phyloP scores from a whole-genome alignment of 2,113 vertebrate genomes.

The Dasyprocta punctata region DNA sequence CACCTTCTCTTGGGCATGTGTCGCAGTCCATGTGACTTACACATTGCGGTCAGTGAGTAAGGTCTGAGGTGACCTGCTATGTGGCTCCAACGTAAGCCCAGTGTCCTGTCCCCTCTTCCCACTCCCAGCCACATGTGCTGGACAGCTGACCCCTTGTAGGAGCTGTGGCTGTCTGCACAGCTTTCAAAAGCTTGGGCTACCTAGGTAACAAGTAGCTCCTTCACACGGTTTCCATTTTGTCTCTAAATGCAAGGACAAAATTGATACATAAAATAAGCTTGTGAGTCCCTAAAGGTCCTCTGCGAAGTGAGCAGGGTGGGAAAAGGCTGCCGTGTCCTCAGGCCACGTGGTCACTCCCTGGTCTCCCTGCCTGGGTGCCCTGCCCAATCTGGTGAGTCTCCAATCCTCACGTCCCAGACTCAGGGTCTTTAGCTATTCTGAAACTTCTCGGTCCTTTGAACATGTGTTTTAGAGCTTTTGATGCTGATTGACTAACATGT shows the following conservation, averaged over 20 bases:
- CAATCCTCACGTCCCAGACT: fast-evolving
- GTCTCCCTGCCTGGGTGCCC: neutral
- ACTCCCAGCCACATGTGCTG: fast-evolving
- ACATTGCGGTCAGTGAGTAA: neutral
- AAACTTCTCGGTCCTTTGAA: neutral
- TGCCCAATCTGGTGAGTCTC: neutral
- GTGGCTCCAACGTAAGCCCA: fast-evolving
- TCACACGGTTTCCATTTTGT: neutral
- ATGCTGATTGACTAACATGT: neutral
- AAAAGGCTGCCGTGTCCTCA: neutral
- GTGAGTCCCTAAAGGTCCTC: neutral
- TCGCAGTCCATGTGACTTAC: too few relatives aligned
- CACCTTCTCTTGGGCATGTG: neutral
- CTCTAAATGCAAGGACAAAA: neutral
- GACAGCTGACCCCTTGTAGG: neutral
- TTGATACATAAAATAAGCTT: neutral
- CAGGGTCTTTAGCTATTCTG: neutral
- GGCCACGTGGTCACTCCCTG: neutral
- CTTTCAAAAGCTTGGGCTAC: neutral
- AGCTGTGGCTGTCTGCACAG: neutral
- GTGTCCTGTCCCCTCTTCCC: neutral
- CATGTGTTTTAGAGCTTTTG: neutral
- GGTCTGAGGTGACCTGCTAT: neutral
- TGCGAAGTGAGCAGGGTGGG: neutral
- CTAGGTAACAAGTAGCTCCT: too few relatives aligned